Conservation (phyloP, 2,113 vertebrate species). For the Centropus unirufus region DNA sequence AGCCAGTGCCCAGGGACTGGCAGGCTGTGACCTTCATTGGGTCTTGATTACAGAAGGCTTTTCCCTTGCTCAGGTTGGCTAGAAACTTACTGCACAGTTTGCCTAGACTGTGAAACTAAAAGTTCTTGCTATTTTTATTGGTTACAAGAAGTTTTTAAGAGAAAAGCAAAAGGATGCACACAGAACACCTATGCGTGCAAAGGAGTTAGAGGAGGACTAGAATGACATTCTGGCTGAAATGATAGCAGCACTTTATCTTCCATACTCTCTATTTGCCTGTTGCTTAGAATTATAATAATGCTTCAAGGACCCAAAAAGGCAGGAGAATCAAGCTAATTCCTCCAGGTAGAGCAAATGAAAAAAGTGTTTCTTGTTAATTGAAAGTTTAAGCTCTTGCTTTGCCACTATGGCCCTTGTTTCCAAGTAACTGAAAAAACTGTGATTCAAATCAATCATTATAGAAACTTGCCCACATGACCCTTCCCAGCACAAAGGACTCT, state of each 20-base stretch:
- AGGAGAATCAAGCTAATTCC: not conserved
- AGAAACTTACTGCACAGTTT: not conserved
- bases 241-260: not conserved
- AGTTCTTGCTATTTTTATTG: not conserved
- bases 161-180: not conserved
- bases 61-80: not conserved
- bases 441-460: not conserved
- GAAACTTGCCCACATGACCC: not conserved
- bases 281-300: not conserved
- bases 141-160: not conserved
- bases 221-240: not conserved
- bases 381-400: not conserved
- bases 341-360: not conserved
- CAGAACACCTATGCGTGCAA: not conserved
- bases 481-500: not conserved
- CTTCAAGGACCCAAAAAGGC: not conserved
- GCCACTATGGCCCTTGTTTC: not conserved
- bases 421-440: not conserved
- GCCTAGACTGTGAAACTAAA: not conserved
- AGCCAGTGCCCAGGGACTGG: not conserved
- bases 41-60: not conserved
- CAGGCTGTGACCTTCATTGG: not conserved
- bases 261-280: not conserved
- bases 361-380: not conserved
- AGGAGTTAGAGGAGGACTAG: not conserved